Base-by-base conservation (phyloP, 2,888 invertebrate genomes). In the Polydesmus complanatus region DNA sequence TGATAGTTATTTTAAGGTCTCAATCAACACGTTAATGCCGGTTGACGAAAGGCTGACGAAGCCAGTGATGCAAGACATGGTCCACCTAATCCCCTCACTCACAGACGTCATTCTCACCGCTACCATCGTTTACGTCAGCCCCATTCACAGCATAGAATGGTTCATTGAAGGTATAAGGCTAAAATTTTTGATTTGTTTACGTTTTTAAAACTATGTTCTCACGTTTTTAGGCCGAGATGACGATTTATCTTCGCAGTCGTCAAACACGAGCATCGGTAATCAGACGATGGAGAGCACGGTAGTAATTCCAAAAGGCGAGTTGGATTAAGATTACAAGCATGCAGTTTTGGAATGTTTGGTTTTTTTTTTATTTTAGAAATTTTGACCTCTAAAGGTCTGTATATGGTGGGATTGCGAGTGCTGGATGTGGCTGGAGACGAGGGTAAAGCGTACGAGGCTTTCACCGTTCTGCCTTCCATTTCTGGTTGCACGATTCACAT, bases 401-500 rank as follows among this genome's bases (percentile, higher is more conserved):
- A 58, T 25, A 19, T 11, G 26, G 26, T 58, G 19, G 50, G 50
- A 21, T n/a, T 51, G 3, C 5, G 50, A 5, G 58, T 22, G 5
- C 1, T 2, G 1, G 27, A 58, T 25, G 14, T n/a, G 1, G 3
- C n/a, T 8, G 25, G 58, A 2, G 25, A 1, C 5, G 3, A 3
- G 2, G 58, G 58, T 11, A 50, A 51, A 51, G 58, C 58, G 23
- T 21, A 50, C 1, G n/a, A 47, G 8, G 21, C 55, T 2, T 55
- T 60, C 37, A 60, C 27, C 47, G 54, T 60, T 27, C 47, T 60
- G 54, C 27, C 54, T n/a, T 55, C 60, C 2, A 23, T 60, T 3
- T 21, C 48, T 21, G 49, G 55, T 11, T 60, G 60, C 48, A 1
- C 11, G 5, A 25, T 60, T n/a, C 54, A 25, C 22, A 26, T 58